These are phyloP conservation scores for Semnornis frantzii DNA, from an alignment of 2,113 vertebrate genomes.

Conservation along the genomic window DNA sequence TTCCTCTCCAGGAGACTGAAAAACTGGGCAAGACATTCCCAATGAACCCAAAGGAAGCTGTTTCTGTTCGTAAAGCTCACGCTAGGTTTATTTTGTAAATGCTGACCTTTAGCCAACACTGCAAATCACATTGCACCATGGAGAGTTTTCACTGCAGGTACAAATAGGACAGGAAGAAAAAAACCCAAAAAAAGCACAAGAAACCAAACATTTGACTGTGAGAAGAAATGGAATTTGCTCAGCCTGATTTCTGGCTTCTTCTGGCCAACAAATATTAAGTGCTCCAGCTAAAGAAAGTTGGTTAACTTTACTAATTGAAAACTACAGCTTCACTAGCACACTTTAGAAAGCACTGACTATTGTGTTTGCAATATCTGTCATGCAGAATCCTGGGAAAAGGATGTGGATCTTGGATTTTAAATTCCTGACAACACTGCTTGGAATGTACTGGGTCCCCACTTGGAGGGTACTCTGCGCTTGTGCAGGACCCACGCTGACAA, in stretches of 20 bases:
- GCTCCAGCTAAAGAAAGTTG: not conserved
- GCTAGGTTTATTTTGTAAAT: not conserved
- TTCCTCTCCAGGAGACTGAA: not conserved
- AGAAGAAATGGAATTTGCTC: not conserved
- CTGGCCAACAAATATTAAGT: not conserved
- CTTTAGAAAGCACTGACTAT: not conserved
- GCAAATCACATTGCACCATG: no score
- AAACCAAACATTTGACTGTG: not conserved
- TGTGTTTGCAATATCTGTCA: not conserved
- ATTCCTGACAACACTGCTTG: not conserved
- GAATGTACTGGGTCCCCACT: not conserved
- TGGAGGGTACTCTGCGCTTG: not conserved
- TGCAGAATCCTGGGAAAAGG: not conserved
- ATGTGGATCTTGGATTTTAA: not conserved
- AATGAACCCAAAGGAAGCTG: not conserved
- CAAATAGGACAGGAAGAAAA: not conserved
- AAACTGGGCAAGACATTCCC: not conserved
- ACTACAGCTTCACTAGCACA: not conserved
- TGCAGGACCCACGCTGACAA: not conserved
- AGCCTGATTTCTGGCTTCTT: not conserved
- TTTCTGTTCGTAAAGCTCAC: not conserved
- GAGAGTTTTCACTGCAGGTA: not conserved
- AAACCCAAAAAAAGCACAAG: not conserved
- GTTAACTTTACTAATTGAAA: not conserved
- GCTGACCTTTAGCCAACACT: not conserved